A percentile compares a stretch with the other conserved stretches of the same genome.
Evolutionary conservation across 2,797 vertebrate species (phyloP).

Genomic region (Gallinago stenura): DNA sequence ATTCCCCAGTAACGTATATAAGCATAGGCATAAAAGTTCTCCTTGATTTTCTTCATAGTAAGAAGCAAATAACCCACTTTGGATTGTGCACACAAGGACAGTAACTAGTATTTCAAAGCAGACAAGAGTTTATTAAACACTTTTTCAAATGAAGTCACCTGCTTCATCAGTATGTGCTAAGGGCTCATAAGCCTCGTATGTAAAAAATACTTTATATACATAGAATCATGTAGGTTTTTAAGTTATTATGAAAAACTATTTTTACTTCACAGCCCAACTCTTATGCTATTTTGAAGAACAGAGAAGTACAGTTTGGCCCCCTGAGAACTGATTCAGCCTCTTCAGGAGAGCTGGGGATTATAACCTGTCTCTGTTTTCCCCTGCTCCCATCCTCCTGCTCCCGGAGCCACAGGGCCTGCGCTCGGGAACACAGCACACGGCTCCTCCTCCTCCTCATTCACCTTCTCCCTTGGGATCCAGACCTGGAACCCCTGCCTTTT

Average conservation of each 20-base stretch:
- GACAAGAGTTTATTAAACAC: not conserved
- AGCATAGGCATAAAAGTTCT: not conserved
- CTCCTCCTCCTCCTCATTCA: not conserved
- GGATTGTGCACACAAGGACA: not conserved
- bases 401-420: not conserved
- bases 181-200: not conserved
- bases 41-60: not conserved
- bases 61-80: not conserved
- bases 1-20: not conserved
- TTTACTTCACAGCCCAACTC: not conserved
- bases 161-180: not conserved
- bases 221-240: not conserved
- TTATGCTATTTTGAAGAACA: not conserved
- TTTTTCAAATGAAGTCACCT: not conserved
- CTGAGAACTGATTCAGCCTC: not conserved
- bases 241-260: not conserved
- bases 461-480: not conserved
- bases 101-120: not conserved
- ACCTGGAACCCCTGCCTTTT: not conserved
- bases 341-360: not conserved
- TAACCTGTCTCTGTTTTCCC: rapidly evolving
- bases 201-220: not conserved
- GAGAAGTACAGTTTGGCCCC: not conserved
- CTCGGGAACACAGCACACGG: not conserved
- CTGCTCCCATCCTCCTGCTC: not conserved